Evolutionary conservation across 2,113 vertebrate species (phyloP), one percentile per base, ranked within the genome.

Genomic region (Trochalopteron elliotii): DNA sequence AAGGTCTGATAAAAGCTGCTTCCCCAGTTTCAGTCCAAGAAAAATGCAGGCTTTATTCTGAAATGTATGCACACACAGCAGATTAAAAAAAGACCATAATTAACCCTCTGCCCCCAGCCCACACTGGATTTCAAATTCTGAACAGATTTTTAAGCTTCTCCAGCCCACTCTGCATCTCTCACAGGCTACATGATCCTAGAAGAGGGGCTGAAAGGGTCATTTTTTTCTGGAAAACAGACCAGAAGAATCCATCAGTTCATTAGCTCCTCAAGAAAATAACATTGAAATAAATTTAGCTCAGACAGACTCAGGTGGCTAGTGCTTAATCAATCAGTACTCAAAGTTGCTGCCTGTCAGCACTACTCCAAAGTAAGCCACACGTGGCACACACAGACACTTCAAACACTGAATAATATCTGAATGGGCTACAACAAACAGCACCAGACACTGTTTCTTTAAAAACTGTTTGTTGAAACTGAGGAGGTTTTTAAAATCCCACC

Each of bases 1-100:
- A 91, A 76, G 60, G 75, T 63, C 69, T 91, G 72, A 95, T 68
- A 91, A 87, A 89, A 94, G 69, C 52, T 27, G 28, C 83, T 91
- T 78, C 27, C 65, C n/a, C 0, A 0, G 9, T 71, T 84, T 40
- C 22, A 33, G 3, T 63, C 68, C 83, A 94, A 87, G 60, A 87
- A 87, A 71, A 87, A 71, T 1, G 9, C n/a, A 61, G 56, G 37
- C 24, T 69, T 90, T 83, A 70, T 88, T 83, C 79, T 37, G 50
- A n/a, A 71, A 30, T 17, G 3, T 39, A 40, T 14, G 3, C 24
- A 45, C 15, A 70, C 15, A 28, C 2, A 3, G 21, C 22, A 40
- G 22, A 72, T 50, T 39, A 7, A 49, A 82, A 82, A 37, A 30
- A 44, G 4, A 28, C 25, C 8, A 42, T 39, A 70, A 24, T 31